Conservation (phyloP, 2,113 vertebrate species). For the Meleagris gallopavo region DNA sequence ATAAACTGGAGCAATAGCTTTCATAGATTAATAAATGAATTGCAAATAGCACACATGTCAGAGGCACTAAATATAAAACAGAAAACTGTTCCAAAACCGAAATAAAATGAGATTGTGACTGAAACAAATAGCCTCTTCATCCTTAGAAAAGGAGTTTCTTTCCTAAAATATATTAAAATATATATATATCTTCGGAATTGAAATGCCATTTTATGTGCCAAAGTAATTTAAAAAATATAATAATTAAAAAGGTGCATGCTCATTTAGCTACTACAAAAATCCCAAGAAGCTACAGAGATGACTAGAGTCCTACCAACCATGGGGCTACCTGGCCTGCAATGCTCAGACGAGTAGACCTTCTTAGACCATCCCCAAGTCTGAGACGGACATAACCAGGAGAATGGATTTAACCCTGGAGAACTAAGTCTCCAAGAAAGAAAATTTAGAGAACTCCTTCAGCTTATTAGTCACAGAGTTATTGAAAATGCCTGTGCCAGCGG, state of each 20-base stretch:
- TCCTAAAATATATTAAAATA: neutral
- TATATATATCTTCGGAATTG: neutral
- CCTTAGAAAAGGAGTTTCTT: neutral
- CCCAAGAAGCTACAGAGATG: neutral
- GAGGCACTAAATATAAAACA: neutral
- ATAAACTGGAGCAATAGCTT: constrained; percentile 15
- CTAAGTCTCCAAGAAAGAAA: neutral
- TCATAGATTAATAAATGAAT: constrained; percentile 32
- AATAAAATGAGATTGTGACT: neutral
- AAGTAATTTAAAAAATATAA: neutral
- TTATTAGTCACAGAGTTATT: neutral
- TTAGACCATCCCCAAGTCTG: neutral
- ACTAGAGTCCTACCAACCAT: neutral
- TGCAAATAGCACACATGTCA: constrained; percentile 26
- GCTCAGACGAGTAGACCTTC: neutral
- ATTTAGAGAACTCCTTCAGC: neutral
- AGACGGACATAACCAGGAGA: neutral
- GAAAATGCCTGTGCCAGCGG: neutral
- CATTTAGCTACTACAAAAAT: neutral
- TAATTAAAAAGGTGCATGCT: neutral
- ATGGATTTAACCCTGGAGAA: neutral
- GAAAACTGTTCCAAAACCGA: constrained; percentile 15
- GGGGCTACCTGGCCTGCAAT: neutral
- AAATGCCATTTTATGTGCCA: neutral
- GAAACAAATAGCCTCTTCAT: neutral